Evolutionary conservation across 2,797 vertebrate genomes (phyloP).

Genomic region (Sebastolobus altivelis): DNA sequence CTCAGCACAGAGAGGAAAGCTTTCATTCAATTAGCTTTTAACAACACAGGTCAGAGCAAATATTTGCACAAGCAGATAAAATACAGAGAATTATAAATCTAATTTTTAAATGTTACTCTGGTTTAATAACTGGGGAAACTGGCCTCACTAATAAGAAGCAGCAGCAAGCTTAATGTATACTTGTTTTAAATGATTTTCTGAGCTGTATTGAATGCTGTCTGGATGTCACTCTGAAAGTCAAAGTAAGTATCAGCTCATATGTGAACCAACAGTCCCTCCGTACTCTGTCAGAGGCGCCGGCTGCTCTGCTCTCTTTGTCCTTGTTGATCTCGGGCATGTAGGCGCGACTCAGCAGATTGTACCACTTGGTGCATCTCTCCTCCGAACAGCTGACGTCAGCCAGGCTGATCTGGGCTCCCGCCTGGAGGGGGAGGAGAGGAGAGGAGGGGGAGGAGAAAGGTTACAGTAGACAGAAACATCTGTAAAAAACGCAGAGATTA

Average conservation of each 20-base stretch:
- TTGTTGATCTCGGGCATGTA: constrained; percentile 87
- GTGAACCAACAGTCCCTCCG: not conserved
- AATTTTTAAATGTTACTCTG: not conserved
- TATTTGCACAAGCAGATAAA: not conserved
- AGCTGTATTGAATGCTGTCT: not conserved
- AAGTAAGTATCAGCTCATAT: not conserved
- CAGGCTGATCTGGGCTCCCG: constrained; percentile 95
- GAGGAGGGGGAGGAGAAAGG: not conserved
- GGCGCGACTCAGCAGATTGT: constrained; percentile 92
- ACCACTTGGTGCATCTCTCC: constrained; percentile 91
- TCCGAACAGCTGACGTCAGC: constrained; percentile 90
- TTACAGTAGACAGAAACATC: not conserved
- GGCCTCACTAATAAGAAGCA: not conserved
- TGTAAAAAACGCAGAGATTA: too few relatives aligned
- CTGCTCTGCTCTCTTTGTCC: constrained; percentile 66
- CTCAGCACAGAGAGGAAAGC: not conserved
- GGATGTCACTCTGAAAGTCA: not conserved
- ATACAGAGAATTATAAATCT: too few relatives aligned
- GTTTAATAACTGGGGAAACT: not conserved
- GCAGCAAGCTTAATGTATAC: not conserved
- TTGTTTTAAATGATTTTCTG: too few relatives aligned
- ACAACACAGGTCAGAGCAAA: not conserved
- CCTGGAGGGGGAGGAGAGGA: constrained; percentile 77
- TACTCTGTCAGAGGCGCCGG: constrained; percentile 42
- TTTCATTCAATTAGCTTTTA: not conserved